Conservation (phyloP, 2,888 invertebrate species). For the Parasteatoda lunata region DNA sequence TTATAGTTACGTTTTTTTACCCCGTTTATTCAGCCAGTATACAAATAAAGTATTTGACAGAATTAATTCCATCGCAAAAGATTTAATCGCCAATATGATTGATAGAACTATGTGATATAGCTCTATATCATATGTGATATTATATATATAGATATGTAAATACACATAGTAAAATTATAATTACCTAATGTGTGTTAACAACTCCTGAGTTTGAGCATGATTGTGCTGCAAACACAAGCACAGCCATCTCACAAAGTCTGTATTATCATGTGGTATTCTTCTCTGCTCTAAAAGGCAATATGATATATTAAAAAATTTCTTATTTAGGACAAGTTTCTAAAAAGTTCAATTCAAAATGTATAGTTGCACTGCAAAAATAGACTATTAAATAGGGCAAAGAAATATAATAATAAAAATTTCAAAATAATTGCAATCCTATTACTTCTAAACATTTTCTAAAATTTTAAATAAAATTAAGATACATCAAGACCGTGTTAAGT, state of each 20-base stretch:
- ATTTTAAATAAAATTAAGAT: too few species aligned
- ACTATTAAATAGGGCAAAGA: too few species aligned
- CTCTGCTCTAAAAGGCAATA: constrained; percentile 34
- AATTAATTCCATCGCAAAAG: too few species aligned
- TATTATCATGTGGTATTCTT: constrained; percentile 36
- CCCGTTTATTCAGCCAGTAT: neutral
- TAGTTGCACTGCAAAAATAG: too few species aligned
- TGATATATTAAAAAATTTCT: neutral
- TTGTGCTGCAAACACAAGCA: constrained; percentile 41
- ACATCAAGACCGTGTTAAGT: too few species aligned
- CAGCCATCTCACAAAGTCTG: constrained; percentile 45
- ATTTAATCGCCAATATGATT: too few species aligned
- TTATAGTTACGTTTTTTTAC: neutral
- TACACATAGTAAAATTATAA: neutral
- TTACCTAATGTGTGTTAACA: constrained; percentile 42
- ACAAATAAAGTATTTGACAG: neutral
- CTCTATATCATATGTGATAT: neutral
- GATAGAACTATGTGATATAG: too few species aligned
- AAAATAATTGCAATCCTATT: too few species aligned
- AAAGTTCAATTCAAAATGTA: too few species aligned
- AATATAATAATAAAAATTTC: too few species aligned
- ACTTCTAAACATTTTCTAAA: too few species aligned
- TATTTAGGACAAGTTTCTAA: too few species aligned
- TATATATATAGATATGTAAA: neutral
- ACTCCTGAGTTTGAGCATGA: constrained; percentile 25